A percentile compares a stretch with the other conserved stretches of the same genome.
phyloP scores from a whole-genome alignment of 2,797 vertebrate species.

The Myoxocephalus aenaeus region DNA sequence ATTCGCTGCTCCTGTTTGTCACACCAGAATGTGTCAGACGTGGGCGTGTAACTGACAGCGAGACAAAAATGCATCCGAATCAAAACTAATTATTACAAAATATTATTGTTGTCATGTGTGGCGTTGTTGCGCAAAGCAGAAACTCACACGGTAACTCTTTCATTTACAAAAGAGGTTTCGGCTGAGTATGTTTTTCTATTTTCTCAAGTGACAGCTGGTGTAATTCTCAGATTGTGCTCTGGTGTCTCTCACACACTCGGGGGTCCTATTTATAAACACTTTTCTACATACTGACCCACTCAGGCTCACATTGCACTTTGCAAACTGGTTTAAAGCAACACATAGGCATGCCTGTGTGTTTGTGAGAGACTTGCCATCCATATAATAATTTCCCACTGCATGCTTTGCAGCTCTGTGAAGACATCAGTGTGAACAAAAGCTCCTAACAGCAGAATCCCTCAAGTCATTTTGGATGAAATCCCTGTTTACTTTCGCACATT shows the following conservation, averaged over 20 bases:
- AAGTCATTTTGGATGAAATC: not conserved
- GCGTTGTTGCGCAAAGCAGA: slow-evolving; percentile 12
- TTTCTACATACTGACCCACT: slow-evolving; percentile 51
- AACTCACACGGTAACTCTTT: slow-evolving; percentile 5
- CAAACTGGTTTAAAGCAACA: slow-evolving; percentile 43
- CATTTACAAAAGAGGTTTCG: slow-evolving; percentile 3
- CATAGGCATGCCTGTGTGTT: slow-evolving; percentile 24
- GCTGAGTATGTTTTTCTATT: slow-evolving; percentile 8
- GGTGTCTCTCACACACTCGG: slow-evolving; percentile 62
- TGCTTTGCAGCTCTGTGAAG: slow-evolving; percentile 3
- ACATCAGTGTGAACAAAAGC: slow-evolving; percentile 11
- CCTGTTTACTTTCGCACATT: not conserved
- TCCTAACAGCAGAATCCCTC: not conserved
- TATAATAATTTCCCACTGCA: slow-evolving; percentile 1
- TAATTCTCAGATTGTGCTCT: slow-evolving; percentile 62
- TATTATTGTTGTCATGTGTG: not conserved
- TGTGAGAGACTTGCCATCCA: slow-evolving; percentile 16
- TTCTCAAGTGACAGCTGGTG: slow-evolving; percentile 67
- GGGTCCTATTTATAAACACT: slow-evolving; percentile 80
- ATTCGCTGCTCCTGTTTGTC: not conserved
- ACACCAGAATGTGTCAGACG: not conserved
- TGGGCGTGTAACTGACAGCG: not conserved
- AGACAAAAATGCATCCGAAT: not conserved
- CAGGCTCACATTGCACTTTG: slow-evolving; percentile 77
- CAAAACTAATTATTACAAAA: not conserved